Conservation (phyloP, 2,888 invertebrate genomes). For the Pristionchus exspectatus region DNA sequence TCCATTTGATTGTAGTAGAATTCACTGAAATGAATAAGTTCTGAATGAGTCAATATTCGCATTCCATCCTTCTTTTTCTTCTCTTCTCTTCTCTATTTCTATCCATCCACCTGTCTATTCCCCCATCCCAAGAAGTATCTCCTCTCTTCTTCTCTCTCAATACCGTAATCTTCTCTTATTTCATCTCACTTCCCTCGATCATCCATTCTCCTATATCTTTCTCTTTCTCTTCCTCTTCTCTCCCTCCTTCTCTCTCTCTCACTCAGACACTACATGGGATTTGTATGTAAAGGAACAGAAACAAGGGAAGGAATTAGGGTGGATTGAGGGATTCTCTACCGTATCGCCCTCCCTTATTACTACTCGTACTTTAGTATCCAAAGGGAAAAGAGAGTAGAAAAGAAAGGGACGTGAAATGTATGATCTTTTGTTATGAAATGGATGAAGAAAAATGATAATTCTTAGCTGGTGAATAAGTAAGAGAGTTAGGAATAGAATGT, state of each 20-base stretch:
- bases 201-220: not conserved
- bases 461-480: slow-evolving; percentile 37
- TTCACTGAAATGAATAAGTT: not conserved
- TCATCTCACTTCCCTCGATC: slow-evolving; percentile 23
- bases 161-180: slow-evolving; percentile 41
- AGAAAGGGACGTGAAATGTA: not conserved
- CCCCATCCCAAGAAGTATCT: slow-evolving; percentile 19
- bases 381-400: not conserved
- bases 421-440: not conserved
- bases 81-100: slow-evolving; percentile 6
- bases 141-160: not conserved
- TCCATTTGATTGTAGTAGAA: slow-evolving; percentile 49
- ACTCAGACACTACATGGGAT: slow-evolving; percentile 7
- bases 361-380: not conserved
- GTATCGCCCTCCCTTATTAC: not conserved
- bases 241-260: not conserved
- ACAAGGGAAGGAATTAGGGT: slow-evolving; percentile 51
- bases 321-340: slow-evolving; percentile 40
- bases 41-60: slow-evolving; percentile 82
- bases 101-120: slow-evolving; percentile 38
- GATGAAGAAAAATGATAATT: not conserved
- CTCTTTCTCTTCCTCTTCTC: slow-evolving; percentile 27
- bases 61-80: not conserved
- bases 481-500: not conserved
- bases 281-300: slow-evolving; percentile 32